A percentile compares a stretch with the other conserved stretches of the same genome.
Conservation (phyloP, 2,888 invertebrate genomes). For the Blera fallax region DNA sequence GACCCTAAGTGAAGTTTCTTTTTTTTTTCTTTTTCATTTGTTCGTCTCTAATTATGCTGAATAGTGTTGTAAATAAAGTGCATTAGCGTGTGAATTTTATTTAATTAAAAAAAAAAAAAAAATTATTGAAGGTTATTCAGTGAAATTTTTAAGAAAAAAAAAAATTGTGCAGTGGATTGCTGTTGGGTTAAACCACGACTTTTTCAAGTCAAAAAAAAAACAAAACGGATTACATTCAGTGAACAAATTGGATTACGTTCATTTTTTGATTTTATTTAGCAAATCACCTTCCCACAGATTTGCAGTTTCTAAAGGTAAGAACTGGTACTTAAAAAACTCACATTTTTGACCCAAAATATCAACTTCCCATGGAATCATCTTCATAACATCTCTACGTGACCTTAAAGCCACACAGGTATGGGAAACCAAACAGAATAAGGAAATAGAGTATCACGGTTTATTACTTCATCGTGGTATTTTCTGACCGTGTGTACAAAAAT, state of each 20-base stretch:
- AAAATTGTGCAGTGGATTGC: background rate
- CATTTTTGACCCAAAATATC: background rate
- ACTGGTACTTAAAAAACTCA: background rate
- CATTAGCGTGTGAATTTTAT: slow-evolving; percentile 4
- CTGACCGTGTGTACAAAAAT: background rate
- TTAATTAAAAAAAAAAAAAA: background rate
- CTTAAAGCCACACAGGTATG: background rate
- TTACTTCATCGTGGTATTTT: slow-evolving; percentile 26
- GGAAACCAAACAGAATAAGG: background rate
- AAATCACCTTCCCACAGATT: background rate
- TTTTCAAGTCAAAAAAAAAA: background rate
- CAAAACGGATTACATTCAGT: slow-evolving; percentile 47
- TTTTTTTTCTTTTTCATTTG: background rate
- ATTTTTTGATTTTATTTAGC: background rate
- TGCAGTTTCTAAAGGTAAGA: slow-evolving; percentile 18
- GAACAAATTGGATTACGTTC: slow-evolving; percentile 51
- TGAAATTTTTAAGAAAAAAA: background rate
- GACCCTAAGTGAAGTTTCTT: slow-evolving; percentile 44
- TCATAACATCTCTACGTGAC: slow-evolving; percentile 33
- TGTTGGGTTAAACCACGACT: background rate
- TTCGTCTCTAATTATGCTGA: background rate
- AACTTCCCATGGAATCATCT: background rate
- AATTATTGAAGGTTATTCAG: slow-evolving; percentile 12
- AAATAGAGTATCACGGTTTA: slow-evolving; percentile 45
- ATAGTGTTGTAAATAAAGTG: slow-evolving; percentile 13